Percentiles rank a stretch among this genome's conserved stretches.
phyloP scores from a whole-genome alignment of 2,113 vertebrate genomes.

The Uropsilus gracilis region DNA sequence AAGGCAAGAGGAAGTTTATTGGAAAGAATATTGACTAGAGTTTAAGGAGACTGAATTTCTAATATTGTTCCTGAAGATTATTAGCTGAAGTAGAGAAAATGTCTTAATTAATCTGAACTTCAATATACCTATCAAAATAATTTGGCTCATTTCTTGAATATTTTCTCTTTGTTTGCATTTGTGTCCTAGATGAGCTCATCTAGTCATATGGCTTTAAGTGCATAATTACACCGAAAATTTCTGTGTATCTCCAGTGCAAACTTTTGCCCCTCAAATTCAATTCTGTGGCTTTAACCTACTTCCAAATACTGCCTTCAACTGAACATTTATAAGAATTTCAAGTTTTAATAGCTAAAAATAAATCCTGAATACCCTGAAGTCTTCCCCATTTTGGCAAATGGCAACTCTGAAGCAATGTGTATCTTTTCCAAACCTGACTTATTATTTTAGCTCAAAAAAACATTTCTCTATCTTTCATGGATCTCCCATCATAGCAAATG shows the following conservation, averaged over 20 bases:
- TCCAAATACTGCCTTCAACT: not conserved
- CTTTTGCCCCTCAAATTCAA: not conserved
- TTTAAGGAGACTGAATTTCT: constrained; percentile 44
- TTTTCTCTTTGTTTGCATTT: constrained; percentile 50
- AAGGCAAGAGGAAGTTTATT: not conserved
- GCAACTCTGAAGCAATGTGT: not conserved
- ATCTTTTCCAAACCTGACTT: not conserved
- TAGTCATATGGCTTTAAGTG: constrained; percentile 7
- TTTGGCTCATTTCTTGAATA: not conserved
- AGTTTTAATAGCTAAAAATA: not conserved
- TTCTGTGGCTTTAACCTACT: not conserved
- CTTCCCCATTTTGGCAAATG: not conserved
- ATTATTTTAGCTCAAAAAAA: not conserved
- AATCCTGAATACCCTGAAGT: not conserved
- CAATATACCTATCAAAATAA: constrained; percentile 62
- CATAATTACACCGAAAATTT: not conserved
- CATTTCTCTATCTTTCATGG: not conserved
- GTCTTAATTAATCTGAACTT: constrained; percentile 55
- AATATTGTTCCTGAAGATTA: constrained; percentile 37
- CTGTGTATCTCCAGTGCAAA: not conserved
- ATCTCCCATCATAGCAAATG: not conserved
- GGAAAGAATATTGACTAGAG: not conserved
- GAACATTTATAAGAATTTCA: not conserved
- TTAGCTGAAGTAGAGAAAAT: constrained; percentile 33
- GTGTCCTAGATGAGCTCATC: constrained; percentile 38